Evolutionary conservation across 64 coral and sea anemone genomes (phyloP).

Genomic region (Exaiptasia diaphana): DNA sequence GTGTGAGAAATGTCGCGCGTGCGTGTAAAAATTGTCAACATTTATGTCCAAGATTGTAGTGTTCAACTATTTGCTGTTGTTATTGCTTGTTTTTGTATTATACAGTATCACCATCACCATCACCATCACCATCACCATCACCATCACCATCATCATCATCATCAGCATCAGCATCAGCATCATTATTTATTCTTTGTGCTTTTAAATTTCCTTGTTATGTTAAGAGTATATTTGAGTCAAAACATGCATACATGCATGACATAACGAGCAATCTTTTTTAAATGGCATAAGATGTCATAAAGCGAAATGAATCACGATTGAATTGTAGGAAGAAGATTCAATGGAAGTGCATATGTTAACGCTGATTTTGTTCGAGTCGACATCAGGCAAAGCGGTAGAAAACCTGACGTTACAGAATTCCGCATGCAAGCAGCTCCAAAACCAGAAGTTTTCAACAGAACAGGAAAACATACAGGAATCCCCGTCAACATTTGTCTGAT

Average conservation of each 20-base stretch:
- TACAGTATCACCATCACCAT: no score
- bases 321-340: neutral
- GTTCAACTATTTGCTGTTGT: no score
- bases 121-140: no score
- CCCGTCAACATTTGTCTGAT: slow-evolving; percentile 57
- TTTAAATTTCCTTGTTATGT: neutral
- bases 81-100: no score
- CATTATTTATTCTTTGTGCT: neutral
- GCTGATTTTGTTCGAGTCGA: slow-evolving; percentile 66
- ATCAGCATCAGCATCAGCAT: neutral
- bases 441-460: slow-evolving; percentile 36
- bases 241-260: no score
- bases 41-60: no score
- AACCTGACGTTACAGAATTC: neutral
- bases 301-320: neutral
- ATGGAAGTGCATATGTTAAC: slow-evolving; percentile 18
- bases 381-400: neutral
- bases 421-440: slow-evolving; percentile 48
- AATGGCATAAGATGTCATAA: neutral
- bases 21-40: no score
- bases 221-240: no score
- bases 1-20: no score
- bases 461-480: slow-evolving; percentile 40
- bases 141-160: neutral
- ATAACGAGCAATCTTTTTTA: no score